Base-by-base conservation (phyloP, 1,140 invertebrate species). In the Dinoponera quadriceps region DNA sequence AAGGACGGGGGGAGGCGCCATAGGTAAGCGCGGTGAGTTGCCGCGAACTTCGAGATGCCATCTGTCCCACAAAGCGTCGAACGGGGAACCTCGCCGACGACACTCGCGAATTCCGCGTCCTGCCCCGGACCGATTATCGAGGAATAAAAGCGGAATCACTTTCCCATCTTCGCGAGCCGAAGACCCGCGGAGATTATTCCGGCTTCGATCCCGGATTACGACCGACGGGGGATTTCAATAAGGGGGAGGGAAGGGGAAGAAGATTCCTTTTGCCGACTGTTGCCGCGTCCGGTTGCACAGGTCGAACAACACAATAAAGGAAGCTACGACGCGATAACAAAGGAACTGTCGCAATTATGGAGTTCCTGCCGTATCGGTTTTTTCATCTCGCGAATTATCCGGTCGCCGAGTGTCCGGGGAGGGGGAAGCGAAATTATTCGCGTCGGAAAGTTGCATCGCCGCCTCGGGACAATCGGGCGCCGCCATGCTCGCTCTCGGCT, bases 1-100 rank as follows among this genome's bases (percentile, higher is more conserved):
- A 72, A 85, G 83, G 51, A 89, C 75, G 81, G 57, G n/a, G n/a
- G n/a, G n/a, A n/a, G n/a, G 29, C 72, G 77, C 72, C 3, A 51
- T 85, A 85, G 74, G 72, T 85, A 85, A 87, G 82, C 71, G 82
- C 71, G 82, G 63, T 69, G 86, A 91, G 80, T 85, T 85, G 83
- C 62, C 59, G 51, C 49, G 51, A 89, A 92, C 77, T 92, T 91
- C 62, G 38, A 87, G 88, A 85, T 91, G 74, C 85, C 90, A 87
- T 91, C 84, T 88, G 84, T 78, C 82, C 75, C 59, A 25, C 63
- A 54, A 69, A 84, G 25, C 83, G 82, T 85, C 78, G 29, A 3
- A n/a, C n/a, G n/a, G n/a, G 38, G 38, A 44, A 44, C 38, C 33
- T 29, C 22, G 33, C 2, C 48, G 51, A 48, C 65, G 29, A 68